These are phyloP conservation scores for Rhynchonycteris naso DNA, from an alignment of 2,797 vertebrate genomes.

Conservation along the genomic window DNA sequence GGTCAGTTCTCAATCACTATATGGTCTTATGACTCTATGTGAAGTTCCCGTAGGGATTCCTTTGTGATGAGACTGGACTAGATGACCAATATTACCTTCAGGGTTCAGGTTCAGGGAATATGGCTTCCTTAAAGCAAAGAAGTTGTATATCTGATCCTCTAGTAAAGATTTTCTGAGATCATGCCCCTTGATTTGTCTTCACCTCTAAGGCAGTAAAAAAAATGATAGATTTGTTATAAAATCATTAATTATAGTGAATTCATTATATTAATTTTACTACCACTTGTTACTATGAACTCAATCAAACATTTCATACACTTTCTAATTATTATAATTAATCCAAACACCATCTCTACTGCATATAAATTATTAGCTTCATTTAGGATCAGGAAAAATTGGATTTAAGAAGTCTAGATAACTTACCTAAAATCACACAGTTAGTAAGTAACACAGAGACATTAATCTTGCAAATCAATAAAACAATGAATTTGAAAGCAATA, in stretches of 20 bases:
- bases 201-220: background rate
- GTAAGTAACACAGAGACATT: background rate
- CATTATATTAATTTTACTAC: background rate
- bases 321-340: background rate
- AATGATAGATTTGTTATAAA: background rate
- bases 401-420: slow-evolving; percentile 2
- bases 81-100: background rate
- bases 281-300: background rate
- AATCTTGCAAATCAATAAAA: background rate
- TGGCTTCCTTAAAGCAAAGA: background rate
- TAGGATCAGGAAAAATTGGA: background rate
- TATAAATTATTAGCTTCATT: background rate
- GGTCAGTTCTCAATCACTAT: background rate
- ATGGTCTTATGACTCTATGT: background rate
- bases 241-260: background rate
- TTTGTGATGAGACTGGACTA: background rate
- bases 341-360: background rate
- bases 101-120: background rate
- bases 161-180: background rate
- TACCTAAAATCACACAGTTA: background rate
- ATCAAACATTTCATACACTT: background rate
- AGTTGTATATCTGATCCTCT: background rate
- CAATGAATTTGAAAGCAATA: background rate
- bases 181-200: background rate
- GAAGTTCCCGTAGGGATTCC: background rate